Base-by-base conservation (phyloP, 2,113 vertebrate species). In the Actenoides lindsayi region DNA sequence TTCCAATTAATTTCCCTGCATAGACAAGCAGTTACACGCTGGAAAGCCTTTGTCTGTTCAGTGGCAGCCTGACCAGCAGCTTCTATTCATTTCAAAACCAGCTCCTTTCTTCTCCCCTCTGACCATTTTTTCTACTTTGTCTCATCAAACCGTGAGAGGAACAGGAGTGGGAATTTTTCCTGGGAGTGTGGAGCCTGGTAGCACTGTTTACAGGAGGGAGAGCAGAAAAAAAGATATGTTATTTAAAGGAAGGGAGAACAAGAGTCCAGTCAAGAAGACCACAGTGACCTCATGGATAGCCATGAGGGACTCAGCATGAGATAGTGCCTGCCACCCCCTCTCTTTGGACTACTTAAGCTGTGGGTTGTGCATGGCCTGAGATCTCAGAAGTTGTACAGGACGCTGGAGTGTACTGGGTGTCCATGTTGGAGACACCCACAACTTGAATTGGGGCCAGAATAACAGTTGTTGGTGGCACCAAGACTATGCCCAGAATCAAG, bases 1-100 rank as follows among this genome's bases (percentile, higher is more conserved):
- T 94, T 97, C 96, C 93, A 97, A 96, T 95, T 95, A 96, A 93
- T 96, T 95, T 95, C 90, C 93, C 91, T 84, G 92, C 92, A 94
- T 89, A 96, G 95, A 91, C 96, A 95, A 96, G 96, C 93, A 93
- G 96, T 70, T 95, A 96, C 95, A 97, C 0, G 95, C 94, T 96
- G 82, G 84, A 96, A 96, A 96, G 91, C 81, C 70, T 96, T 97
- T 97, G 96, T 97, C 94, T 96, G 74, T 35, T 94, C 41, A 1
- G 94, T 69, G 87, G 93, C 91, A 91, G 94, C 87, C 95, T 96
- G 96, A 96, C 96, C 96, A 95, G 94, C 93, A 94, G 94, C 85
- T 88, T 88, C 95, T 90, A 96, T 97, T 97, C 91, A 91, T 79
- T 91, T 90, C 90, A 90, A 93, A 96, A 41, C 63, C 84, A 94